phyloP scores from a whole-genome alignment of 2,113 vertebrate species.

The Pomatostomus ruficeps region DNA sequence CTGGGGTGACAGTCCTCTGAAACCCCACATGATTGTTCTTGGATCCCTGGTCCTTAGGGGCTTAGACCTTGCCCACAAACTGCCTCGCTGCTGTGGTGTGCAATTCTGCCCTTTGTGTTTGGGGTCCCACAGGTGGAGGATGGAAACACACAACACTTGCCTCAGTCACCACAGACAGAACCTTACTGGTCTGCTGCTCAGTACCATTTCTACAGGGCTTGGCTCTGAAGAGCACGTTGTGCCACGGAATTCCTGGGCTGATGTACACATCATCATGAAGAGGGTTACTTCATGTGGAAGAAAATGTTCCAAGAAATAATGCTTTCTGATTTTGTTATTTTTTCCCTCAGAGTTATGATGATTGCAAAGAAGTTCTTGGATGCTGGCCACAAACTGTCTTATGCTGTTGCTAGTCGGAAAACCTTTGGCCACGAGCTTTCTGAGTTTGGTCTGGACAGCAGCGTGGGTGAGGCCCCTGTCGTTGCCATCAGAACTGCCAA shows the following conservation, averaged over 20 bases:
- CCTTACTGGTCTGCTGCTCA: neutral
- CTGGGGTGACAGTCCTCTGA: neutral
- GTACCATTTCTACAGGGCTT: neutral
- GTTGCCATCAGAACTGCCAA: conserved; percentile 88
- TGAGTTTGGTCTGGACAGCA: conserved; percentile 86
- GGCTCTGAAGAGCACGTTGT: neutral
- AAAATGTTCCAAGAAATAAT: neutral
- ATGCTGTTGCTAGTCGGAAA: conserved; percentile 89
- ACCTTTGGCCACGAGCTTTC: conserved; percentile 84
- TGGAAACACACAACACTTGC: neutral
- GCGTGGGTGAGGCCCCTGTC: conserved; percentile 82
- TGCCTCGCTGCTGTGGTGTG: neutral
- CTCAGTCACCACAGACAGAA: neutral
- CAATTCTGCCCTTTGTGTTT: neutral
- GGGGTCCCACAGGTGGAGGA: rapidly evolving
- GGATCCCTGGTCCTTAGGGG: neutral
- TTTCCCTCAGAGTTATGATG: conserved; percentile 87
- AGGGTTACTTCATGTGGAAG: rapidly evolving
- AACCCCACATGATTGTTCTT: neutral
- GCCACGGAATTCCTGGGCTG: neutral
- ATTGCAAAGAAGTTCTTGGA: conserved; percentile 91
- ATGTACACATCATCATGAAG: neutral
- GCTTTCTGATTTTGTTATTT: neutral
- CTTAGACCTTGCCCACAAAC: neutral
- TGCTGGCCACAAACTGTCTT: conserved; percentile 85